Conservation (phyloP, 1,140 invertebrate species). For the Trachymyrmex septentrionalis region DNA sequence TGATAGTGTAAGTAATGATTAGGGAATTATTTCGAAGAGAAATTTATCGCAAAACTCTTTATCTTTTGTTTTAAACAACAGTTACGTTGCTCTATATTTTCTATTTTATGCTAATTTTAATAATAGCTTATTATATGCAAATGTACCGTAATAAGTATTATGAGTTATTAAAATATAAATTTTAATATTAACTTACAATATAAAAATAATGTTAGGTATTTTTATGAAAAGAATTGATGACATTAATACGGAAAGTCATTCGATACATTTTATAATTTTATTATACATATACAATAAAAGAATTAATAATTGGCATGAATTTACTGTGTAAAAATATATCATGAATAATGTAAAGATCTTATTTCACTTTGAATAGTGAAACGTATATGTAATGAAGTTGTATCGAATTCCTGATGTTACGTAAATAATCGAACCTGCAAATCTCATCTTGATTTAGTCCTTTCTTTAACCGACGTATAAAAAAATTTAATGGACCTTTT, state of each 20-base stretch:
- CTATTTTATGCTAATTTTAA: neutral
- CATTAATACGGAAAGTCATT: neutral
- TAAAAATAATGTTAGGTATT: too few relatives aligned
- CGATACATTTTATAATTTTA: neutral
- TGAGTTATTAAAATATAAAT: too few relatives aligned
- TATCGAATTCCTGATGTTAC: constrained; percentile 22
- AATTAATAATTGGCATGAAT: neutral
- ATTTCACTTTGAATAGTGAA: neutral
- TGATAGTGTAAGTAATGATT: neutral
- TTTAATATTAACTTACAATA: neutral
- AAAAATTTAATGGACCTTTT: constrained; percentile 36
- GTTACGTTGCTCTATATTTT: neutral
- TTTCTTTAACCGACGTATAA: constrained; percentile 1
- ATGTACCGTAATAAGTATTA: too few relatives aligned
- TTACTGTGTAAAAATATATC: neutral
- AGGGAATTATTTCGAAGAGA: neutral
- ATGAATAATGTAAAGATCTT: neutral
- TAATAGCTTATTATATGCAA: neutral
- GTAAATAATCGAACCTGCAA: constrained; percentile 34
- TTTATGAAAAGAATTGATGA: neutral
- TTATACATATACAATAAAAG: neutral
- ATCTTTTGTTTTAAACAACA: neutral
- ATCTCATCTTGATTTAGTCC: constrained; percentile 29
- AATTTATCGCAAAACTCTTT: neutral
- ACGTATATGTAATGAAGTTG: constrained; percentile 5